phyloP scores from a whole-genome alignment of 2,888 invertebrate species.

The Rhabditoides inermis region DNA sequence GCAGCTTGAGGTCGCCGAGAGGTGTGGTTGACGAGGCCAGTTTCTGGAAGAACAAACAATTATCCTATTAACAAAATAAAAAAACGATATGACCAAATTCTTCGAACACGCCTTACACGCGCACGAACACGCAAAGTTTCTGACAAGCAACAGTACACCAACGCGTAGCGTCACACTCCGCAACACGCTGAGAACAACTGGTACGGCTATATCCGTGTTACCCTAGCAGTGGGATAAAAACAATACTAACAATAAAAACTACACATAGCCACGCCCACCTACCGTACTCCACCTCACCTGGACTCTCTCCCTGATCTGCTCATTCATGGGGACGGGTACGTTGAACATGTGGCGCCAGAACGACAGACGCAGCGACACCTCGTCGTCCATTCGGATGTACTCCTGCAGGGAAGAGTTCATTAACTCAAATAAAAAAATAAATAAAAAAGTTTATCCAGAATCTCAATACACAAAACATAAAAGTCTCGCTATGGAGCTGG shows the following conservation, averaged over 20 bases:
- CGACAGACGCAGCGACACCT: slow-evolving; percentile 5
- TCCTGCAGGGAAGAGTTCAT: no score
- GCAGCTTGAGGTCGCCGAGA: no score
- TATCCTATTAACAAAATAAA: not conserved
- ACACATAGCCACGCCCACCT: not conserved
- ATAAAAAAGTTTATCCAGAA: no score
- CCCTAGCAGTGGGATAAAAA: not conserved
- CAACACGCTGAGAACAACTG: not conserved
- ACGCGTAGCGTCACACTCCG: no score
- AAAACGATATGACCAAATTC: not conserved
- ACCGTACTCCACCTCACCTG: slow-evolving; percentile 3
- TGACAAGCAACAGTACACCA: not conserved
- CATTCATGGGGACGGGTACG: slow-evolving; percentile 24
- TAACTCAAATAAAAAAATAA: no score
- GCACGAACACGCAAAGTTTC: no score
- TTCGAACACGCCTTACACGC: no score
- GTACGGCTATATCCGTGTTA: slow-evolving; percentile 4
- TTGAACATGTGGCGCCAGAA: slow-evolving; percentile 36
- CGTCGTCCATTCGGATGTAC: slow-evolving; percentile 10
- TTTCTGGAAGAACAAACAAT: not conserved
- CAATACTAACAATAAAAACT: not conserved
- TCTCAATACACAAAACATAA: no score
- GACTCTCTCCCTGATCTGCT: slow-evolving; percentile 23
- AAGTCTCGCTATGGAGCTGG: no score
- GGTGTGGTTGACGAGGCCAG: slow-evolving; percentile 2